These are phyloP conservation scores for Mactra quadrangularis DNA, from an alignment of 1,140 invertebrate genomes.

Conservation along the genomic window DNA sequence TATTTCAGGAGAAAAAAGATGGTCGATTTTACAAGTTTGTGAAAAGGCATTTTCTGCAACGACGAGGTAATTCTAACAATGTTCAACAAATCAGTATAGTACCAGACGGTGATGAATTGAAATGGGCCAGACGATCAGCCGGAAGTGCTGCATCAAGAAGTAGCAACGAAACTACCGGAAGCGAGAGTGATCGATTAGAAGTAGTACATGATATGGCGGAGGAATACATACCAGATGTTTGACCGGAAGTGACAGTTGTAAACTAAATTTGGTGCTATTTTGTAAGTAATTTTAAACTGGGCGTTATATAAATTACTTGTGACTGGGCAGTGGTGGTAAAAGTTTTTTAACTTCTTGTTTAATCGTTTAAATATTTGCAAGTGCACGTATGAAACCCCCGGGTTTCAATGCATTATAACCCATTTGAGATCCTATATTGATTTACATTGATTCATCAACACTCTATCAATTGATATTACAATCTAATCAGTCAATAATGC, in stretches of 20 bases:
- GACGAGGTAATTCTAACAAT: conserved; percentile 25
- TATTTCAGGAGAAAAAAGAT: conserved; percentile 56
- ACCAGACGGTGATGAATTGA: conserved; percentile 54
- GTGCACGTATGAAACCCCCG: too few relatives aligned
- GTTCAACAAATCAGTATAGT: conserved; percentile 54
- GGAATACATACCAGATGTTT: conserved; percentile 55
- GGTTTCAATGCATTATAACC: too few relatives aligned
- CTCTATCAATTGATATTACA: too few relatives aligned
- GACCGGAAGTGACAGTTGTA: background rate
- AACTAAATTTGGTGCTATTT: conserved; percentile 28
- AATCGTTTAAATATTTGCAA: too few relatives aligned
- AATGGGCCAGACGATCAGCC: conserved; percentile 45
- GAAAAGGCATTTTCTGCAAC: conserved; percentile 49
- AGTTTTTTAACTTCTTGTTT: too few relatives aligned
- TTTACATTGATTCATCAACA: too few relatives aligned
- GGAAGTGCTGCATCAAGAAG: conserved; percentile 53
- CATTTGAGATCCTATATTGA: too few relatives aligned
- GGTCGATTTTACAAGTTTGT: conserved; percentile 57
- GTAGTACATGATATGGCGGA: conserved; percentile 62
- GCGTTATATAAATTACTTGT: too few relatives aligned
- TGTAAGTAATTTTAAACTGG: conserved; percentile 10
- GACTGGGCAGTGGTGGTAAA: too few relatives aligned
- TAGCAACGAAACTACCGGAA: conserved; percentile 38
- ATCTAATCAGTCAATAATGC: too few relatives aligned
- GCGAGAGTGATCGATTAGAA: conserved; percentile 37